Conservation (phyloP, 2,888 invertebrate species). For the Anodontia alba region DNA sequence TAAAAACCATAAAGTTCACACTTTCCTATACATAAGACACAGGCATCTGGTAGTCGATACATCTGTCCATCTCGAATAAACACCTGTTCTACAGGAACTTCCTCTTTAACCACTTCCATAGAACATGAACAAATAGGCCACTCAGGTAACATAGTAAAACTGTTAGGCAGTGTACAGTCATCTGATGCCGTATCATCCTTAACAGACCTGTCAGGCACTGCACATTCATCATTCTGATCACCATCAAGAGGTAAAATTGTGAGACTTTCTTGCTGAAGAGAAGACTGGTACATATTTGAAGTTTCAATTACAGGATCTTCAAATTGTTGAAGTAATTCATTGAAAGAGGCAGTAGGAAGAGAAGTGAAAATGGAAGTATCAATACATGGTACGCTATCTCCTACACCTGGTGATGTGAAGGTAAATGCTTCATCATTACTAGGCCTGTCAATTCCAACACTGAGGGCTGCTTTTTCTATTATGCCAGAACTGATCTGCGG, state of each 20-base stretch:
- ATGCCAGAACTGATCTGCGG: background rate
- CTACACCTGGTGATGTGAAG: background rate
- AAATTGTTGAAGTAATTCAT: background rate
- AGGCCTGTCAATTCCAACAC: background rate
- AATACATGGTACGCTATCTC: background rate
- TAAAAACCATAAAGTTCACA: conserved; percentile 36
- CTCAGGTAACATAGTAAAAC: background rate
- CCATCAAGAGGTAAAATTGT: background rate
- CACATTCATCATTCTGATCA: too few species aligned
- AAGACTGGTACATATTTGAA: background rate
- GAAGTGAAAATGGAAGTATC: conserved; percentile 3
- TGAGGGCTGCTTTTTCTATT: background rate
- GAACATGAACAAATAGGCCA: conserved; percentile 23
- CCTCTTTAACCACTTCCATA: background rate
- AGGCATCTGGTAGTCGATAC: conserved; percentile 32
- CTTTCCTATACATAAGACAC: conserved; percentile 30
- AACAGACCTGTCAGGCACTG: background rate
- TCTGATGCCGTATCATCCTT: background rate
- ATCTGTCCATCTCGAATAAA: conserved; percentile 44
- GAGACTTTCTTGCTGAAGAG: background rate
- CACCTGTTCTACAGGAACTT: conserved; percentile 41
- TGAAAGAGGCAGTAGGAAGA: background rate
- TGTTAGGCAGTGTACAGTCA: background rate
- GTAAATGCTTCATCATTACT: background rate
- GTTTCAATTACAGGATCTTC: background rate